Evolutionary conservation across 37 sponge, comb jelly and placozoan species (phyloP), one percentile per base, ranked within the genome.

Genomic region (Ephydatia muelleri): DNA sequence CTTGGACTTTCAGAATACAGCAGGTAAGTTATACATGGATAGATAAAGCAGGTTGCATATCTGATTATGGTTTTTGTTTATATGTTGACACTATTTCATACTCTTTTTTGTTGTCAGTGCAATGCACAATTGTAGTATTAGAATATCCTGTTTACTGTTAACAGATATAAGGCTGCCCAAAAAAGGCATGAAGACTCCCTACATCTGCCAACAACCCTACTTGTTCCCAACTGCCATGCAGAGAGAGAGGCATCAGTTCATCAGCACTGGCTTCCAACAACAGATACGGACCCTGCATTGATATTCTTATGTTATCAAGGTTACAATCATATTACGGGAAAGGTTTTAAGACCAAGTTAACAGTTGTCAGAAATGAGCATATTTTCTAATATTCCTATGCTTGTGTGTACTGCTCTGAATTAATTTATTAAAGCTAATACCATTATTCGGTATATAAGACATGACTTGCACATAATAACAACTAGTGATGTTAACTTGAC

Each of bases 251-350:
- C 11, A 74, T 22, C 57, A 27, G 26, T 69, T 72, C 43, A 43
- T 43, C 66, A 39, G 26, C 11, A 65, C 21, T 12, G 37, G 27
- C 43, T 70, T 32, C 29, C 49, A 82, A 25, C 29, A 48, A 77
- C 78, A 23, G 77, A 84, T 74, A 72, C 37, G 0, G 82, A 80
- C 2, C 65, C 71, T 73, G 22, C 77, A 23, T 70, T 83, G 22
- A 88, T 92, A 30, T 88, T 73, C 34, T 36, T 87, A 3, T 92
- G 92, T 33, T 73, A 84, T 30, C 71, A 85, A 65, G 92, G 85
- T 23, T 92, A 84, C 81, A 92, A 92, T 68, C 88, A 84, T 67
- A 79, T 84, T 32, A 74, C 82, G 27, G 92, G 82, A 48, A 91
- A 83, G 49, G 65, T 87, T n/a, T 47, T 70, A 2, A 65, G 68